Conservation (phyloP, 1,140 invertebrate species). For the Procambarus clarkii region DNA sequence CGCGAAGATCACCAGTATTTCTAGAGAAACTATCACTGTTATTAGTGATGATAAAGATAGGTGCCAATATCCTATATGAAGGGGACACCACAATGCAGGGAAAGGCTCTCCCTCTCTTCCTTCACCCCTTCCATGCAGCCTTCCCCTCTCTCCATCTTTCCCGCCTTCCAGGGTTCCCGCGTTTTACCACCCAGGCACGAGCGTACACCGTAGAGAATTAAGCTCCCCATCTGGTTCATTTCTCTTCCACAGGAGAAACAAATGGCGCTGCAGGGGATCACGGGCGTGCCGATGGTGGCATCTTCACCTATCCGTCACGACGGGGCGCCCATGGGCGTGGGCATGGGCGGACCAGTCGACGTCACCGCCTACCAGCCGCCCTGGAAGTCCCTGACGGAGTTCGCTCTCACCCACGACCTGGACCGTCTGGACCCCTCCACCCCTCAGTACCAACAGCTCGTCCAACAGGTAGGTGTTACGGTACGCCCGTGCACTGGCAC, state of each 20-base stretch:
- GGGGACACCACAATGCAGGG: too few relatives aligned
- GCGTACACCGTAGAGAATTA: too few relatives aligned
- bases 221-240: not conserved
- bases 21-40: too few relatives aligned
- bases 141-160: not conserved
- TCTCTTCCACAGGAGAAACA: slow-evolving; percentile 68
- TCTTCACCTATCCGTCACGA: slow-evolving; percentile 84
- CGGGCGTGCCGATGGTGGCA: slow-evolving; percentile 97
- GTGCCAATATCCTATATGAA: too few relatives aligned
- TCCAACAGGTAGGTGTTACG: slow-evolving; percentile 87
- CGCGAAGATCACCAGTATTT: too few relatives aligned
- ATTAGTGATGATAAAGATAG: too few relatives aligned
- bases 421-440: slow-evolving; percentile 89
- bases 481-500: too few relatives aligned
- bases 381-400: slow-evolving; percentile 97
- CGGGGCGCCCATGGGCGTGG: slow-evolving; percentile 69
- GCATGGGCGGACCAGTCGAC: slow-evolving; percentile 81
- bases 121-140: not conserved
- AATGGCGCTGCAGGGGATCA: slow-evolving; percentile 76
- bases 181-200: too few relatives aligned
- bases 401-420: slow-evolving; percentile 94
- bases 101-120: too few relatives aligned
- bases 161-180: not conserved
- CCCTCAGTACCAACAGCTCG: slow-evolving; percentile 95
- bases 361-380: slow-evolving; percentile 97